Evolutionary conservation across 2,888 invertebrate genomes (phyloP).

Genomic region (Drosophila vallismaia): DNA sequence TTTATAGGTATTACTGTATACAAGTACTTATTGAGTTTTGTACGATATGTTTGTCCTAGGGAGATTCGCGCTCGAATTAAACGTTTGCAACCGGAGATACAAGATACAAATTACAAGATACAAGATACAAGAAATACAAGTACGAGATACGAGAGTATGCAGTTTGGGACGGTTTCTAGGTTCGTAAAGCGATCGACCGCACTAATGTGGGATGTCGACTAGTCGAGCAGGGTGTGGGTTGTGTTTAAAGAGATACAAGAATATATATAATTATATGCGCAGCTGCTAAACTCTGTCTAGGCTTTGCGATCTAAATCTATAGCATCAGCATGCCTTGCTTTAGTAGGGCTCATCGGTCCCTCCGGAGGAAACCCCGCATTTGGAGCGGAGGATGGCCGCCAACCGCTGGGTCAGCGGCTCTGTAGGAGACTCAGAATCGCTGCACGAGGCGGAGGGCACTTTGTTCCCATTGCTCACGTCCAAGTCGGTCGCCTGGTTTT

Average conservation of each 20-base stretch:
- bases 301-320: not conserved
- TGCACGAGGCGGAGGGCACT: slow-evolving; percentile 83
- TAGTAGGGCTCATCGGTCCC: slow-evolving; percentile 58
- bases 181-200: slow-evolving; percentile 75
- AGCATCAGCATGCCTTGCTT: not conserved
- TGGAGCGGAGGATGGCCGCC: slow-evolving; percentile 83
- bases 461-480: slow-evolving; percentile 84
- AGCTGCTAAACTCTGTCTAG: slow-evolving; percentile 20
- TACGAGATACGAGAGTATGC: slow-evolving; percentile 55
- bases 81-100: slow-evolving; percentile 50
- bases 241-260: slow-evolving; percentile 61
- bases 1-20: slow-evolving; percentile 53
- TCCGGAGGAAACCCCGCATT: slow-evolving; percentile 80
- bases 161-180: slow-evolving; percentile 76
- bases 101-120: slow-evolving; percentile 36
- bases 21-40: slow-evolving; percentile 70
- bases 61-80: slow-evolving; percentile 52
- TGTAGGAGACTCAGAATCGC: slow-evolving; percentile 84
- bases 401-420: slow-evolving; percentile 83
- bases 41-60: slow-evolving; percentile 83
- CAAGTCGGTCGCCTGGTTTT: slow-evolving; percentile 73
- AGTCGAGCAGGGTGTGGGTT: slow-evolving; percentile 64
- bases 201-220: slow-evolving; percentile 59
- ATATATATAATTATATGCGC: slow-evolving; percentile 58
- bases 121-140: slow-evolving; percentile 23